A percentile compares a stretch with the other conserved stretches of the same genome.
These are phyloP conservation scores for Trissoscelio sp. DNA, from an alignment of 2,888 invertebrate species.

Conservation along the genomic window DNA sequence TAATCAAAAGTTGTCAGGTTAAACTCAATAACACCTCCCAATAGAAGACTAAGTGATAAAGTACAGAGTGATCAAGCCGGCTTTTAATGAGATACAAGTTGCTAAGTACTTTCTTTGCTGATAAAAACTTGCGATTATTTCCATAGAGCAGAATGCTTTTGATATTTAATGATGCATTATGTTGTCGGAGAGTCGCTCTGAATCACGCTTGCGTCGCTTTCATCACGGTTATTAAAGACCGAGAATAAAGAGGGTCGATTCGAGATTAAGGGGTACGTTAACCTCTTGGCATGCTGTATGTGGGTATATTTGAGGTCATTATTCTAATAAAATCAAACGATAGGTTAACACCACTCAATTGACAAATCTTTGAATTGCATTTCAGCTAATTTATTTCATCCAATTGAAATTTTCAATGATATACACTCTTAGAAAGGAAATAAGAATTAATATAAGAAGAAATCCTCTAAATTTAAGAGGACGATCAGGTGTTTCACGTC, in stretches of 20 bases:
- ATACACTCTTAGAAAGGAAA: too few species aligned
- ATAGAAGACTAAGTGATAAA: conserved; percentile 16
- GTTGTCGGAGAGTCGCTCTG: conserved; percentile 43
- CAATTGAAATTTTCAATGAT: too few species aligned
- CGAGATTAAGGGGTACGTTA: conserved; percentile 66
- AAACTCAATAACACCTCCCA: background rate
- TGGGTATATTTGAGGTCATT: conserved; percentile 43
- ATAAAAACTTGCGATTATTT: conserved; percentile 52
- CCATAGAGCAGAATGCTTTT: conserved; percentile 45
- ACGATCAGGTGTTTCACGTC: too few species aligned
- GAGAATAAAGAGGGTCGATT: conserved; percentile 68
- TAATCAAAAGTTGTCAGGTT: background rate
- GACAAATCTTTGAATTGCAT: too few species aligned
- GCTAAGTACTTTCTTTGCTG: conserved; percentile 48
- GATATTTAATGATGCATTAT: conserved; percentile 65
- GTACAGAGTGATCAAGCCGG: conserved; percentile 17
- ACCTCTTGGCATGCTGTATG: conserved; percentile 42
- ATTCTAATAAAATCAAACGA: conserved; percentile 39
- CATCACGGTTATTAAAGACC: too few species aligned
- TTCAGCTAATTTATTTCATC: too few species aligned
- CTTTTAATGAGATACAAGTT: conserved; percentile 51
- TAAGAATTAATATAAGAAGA: too few species aligned
- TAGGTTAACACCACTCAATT: background rate
- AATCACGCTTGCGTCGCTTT: conserved; percentile 59
- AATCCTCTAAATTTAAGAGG: too few species aligned